A percentile compares a stretch with the other conserved stretches of the same genome.
phyloP scores from a whole-genome alignment of 2,797 vertebrate genomes.

The Thripadectes ignobilis region DNA sequence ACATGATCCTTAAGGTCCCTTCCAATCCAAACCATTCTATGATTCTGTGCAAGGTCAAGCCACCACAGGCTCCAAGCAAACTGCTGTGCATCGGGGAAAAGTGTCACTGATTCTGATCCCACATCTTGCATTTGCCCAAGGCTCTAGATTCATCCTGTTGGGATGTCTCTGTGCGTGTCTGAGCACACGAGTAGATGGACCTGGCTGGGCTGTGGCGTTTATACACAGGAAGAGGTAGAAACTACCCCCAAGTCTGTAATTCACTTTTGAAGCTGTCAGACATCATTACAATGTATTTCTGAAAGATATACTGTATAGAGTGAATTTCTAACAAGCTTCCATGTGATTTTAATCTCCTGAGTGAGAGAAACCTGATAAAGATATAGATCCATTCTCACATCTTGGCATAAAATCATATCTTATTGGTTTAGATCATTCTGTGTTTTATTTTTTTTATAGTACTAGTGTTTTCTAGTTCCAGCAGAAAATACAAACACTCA shows the following conservation, averaged over 20 bases:
- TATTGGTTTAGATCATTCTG: conserved; percentile 69
- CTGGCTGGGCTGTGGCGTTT: background rate
- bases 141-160: background rate
- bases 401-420: conserved; percentile 73
- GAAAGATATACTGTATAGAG: conserved; percentile 55
- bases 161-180: background rate
- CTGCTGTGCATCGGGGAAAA: background rate
- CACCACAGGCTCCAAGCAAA: background rate
- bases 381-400: conserved; percentile 71
- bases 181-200: accelerated
- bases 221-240: background rate
- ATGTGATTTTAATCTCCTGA: conserved; percentile 69
- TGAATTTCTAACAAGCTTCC: conserved; percentile 68
- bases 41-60: background rate
- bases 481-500: conserved; percentile 68
- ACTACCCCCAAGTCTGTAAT: conserved; percentile 12
- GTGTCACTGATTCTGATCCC: background rate
- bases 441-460: conserved; percentile 49
- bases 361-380: conserved; percentile 73
- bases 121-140: background rate
- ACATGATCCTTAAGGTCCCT: background rate
- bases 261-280: conserved; percentile 60
- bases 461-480: conserved; percentile 68
- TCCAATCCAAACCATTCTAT: background rate
- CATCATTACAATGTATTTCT: conserved; percentile 66